Base-by-base conservation (phyloP, 1,140 invertebrate species). In the Tetragonula clypearis region DNA sequence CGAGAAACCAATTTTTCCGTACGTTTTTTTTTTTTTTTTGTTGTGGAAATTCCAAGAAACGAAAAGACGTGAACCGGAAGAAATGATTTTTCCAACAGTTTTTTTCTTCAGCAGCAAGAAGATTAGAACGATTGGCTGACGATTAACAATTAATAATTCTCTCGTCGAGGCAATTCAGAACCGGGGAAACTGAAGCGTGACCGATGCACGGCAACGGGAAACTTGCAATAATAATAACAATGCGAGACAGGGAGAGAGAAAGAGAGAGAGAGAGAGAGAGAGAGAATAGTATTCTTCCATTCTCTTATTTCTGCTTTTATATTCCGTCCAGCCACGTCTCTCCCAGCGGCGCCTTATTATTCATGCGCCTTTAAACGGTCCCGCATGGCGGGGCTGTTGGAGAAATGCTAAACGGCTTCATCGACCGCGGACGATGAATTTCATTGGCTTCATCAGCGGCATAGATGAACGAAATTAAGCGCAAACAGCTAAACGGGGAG, bases 351-450 rank as follows among this genome's bases (percentile, higher is more conserved):
- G 58, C 82, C 78, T 81, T 80, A 85, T 85, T 85, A 85, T 85
- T 85, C 84, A 85, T 85, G 71, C 84, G 84, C 78, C 71, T 85
- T 85, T 85, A 85, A 85, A 85, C 84, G 78, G 23, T 68, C 84
- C 79, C 84, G 79, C 84, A 81, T 66, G 69, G 62, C 58, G 12
- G 30, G 23, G 58, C 8, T 30, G 68, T 66, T 68, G 60, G 78
- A 30, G 41, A 80, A 80, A 80, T 80, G 84, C n/a, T 80, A 85
- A 85, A 85, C 84, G 71, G 79, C 72, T 85, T 85, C 84, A 74
- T 68, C 79, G 84, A 68, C 79, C 78, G 53, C 53, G 55, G 62
- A 56, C 79, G 71, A 80, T 81, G 84, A 84, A 84, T 84, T 79
- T 84, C 60, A 84, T 79, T 84, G 84, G 78, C 78, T 81, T 85